Base-by-base conservation (phyloP, 1,140 invertebrate genomes). In the Aphis gossypii region DNA sequence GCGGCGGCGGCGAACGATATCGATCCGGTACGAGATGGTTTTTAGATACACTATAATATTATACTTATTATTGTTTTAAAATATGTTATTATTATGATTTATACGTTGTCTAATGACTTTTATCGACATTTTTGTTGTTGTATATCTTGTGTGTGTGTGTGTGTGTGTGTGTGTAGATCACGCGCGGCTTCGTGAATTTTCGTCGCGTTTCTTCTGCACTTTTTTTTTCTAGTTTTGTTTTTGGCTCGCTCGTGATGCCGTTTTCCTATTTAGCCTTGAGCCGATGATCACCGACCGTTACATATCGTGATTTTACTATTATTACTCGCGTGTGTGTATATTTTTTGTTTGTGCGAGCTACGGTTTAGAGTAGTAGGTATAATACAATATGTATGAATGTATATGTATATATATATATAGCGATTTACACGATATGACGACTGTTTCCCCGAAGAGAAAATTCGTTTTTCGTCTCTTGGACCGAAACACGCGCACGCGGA, bases 241-340 rank as follows among this genome's bases (percentile, higher is more conserved):
- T 86, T 46, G 41, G 25, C 41, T 86, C 30, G 60, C 44, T 46
- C 23, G 83, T 84, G 23, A 41, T 41, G 83, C 84, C 84, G 44
- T 86, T 86, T 86, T 46, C 41, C 44, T 25, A 1, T 86, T 46
- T 86, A 86, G 84, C 84, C 84, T 86, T 86, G 84, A 86, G 38
- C 38, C 83, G 38, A 83, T 83, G 76, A 83, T 83, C 76, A 38
- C 21, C 76, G 35, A 86, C 38, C 84, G 38, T 41, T 25, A 46
- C 41, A 86, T 83, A 83, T 83, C 84, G 84, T 86, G 41, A 86
- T 46, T 46, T 46, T 86, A 86, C 41, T 46, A 86, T 83, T 83
- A 38, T 86, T 46, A 86, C 41, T 41, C 23, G 21, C 83, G 83
- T 44, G 83, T 41, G 38, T 41, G 83, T 84, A 21, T 84, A 84